Percentiles rank a stretch among this genome's conserved stretches.
These are phyloP conservation scores for Hemicentrotus pulcherrimus DNA, from an alignment of 35 echinoderm and acorn worm species.

Conservation along the genomic window DNA sequence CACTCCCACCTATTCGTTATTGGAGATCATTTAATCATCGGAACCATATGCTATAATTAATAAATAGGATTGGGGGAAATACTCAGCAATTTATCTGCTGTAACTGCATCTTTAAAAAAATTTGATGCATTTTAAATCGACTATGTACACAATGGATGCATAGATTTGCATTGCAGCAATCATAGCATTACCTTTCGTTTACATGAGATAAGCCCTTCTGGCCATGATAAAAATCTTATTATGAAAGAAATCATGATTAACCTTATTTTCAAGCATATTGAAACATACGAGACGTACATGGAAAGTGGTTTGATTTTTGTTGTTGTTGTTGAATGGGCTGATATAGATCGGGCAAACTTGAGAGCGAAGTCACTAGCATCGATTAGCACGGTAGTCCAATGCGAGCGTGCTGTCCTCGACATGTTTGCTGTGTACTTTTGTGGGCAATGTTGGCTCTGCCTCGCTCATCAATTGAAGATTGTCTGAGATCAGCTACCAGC, in stretches of 20 bases:
- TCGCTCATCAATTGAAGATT: conserved; percentile 48
- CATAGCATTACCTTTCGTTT: no score
- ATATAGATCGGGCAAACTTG: neutral
- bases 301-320: neutral
- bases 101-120: no score
- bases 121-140: no score
- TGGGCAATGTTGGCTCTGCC: neutral
- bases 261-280: neutral
- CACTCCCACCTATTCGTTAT: no score
- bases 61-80: no score
- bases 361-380: neutral
- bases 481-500: neutral
- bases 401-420: neutral
- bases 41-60: no score
- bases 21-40: no score
- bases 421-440: conserved; percentile 26
- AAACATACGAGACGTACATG: neutral
- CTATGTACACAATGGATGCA: no score
- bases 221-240: neutral
- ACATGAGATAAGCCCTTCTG: no score
- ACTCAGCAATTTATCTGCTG: no score
- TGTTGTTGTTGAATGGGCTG: neutral
- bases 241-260: neutral
- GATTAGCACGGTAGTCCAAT: neutral
- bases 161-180: no score